These are phyloP conservation scores for Heliconius himera DNA, from an alignment of 1,140 invertebrate genomes.

Conservation along the genomic window DNA sequence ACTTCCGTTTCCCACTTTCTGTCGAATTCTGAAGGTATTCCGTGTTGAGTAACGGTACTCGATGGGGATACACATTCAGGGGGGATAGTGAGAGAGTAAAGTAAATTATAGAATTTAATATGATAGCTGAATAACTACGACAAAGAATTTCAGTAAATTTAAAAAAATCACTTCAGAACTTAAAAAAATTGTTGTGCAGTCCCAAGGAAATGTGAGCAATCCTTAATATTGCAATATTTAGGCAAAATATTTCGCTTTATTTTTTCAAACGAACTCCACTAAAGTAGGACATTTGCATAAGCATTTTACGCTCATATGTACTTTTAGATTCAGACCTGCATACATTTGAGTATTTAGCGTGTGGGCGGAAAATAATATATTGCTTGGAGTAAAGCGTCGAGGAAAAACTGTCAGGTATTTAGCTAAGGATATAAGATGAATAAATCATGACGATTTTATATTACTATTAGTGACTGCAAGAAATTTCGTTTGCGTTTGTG, in stretches of 20 bases:
- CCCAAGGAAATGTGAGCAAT: neutral
- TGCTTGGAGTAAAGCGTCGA: neutral
- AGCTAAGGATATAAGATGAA: slow-evolving; percentile 4
- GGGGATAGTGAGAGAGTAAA: no score
- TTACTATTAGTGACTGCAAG: neutral
- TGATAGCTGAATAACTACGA: neutral
- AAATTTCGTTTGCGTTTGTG: no score
- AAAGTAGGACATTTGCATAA: slow-evolving; percentile 39
- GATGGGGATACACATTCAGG: no score
- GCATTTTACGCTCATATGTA: slow-evolving; percentile 37
- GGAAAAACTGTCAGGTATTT: slow-evolving; percentile 6
- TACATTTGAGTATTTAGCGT: slow-evolving; percentile 37
- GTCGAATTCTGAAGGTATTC: no score
- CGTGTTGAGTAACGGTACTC: no score
- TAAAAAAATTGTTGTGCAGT: neutral
- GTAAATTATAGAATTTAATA: neutral
- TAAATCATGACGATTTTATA: neutral
- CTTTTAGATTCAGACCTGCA: slow-evolving; percentile 33
- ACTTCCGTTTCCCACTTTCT: no score
- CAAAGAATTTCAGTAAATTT: neutral
- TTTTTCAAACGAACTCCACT: slow-evolving; percentile 30
- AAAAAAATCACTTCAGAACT: neutral
- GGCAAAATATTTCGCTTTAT: slow-evolving; percentile 20
- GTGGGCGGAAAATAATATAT: slow-evolving; percentile 31
- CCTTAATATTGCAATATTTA: slow-evolving; percentile 37